These are phyloP conservation scores for Prietella phreatophila DNA, from an alignment of 2,113 vertebrate species.

Conservation along the genomic window DNA sequence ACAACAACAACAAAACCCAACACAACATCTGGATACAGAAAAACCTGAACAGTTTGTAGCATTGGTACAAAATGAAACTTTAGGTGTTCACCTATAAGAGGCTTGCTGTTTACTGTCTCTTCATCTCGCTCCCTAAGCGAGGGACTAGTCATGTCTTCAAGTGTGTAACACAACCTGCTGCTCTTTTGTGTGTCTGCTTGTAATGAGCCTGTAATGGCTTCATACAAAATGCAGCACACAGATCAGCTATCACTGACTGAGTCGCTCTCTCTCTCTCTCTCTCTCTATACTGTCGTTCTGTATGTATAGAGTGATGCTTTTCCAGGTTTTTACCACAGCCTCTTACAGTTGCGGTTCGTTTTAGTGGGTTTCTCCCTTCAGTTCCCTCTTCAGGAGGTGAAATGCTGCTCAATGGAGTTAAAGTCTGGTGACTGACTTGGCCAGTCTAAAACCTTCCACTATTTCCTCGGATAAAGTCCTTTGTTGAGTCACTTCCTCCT, in stretches of 20 bases:
- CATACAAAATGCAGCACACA: constrained; percentile 66
- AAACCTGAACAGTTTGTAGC: neutral
- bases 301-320: neutral
- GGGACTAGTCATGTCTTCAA: constrained; percentile 4
- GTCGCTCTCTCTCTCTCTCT: neutral
- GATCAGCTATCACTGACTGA: constrained; percentile 48
- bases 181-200: constrained; percentile 63
- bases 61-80: neutral
- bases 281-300: neutral
- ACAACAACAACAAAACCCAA: neutral
- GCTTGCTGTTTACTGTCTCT: neutral
- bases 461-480: too few relatives aligned
- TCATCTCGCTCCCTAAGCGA: constrained; percentile 1
- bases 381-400: too few relatives aligned
- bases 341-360: too few relatives aligned
- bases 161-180: constrained; percentile 61
- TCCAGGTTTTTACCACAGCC: too few relatives aligned
- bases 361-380: too few relatives aligned
- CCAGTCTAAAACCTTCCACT: too few relatives aligned
- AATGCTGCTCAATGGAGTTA: too few relatives aligned
- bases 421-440: too few relatives aligned
- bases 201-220: constrained; percentile 73
- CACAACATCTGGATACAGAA: neutral
- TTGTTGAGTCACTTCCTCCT: too few relatives aligned
- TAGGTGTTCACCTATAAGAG: neutral